A percentile compares a stretch with the other conserved stretches of the same genome.
Evolutionary conservation across 2,888 invertebrate genomes (phyloP).

Genomic region (Clitarchus hookeri): DNA sequence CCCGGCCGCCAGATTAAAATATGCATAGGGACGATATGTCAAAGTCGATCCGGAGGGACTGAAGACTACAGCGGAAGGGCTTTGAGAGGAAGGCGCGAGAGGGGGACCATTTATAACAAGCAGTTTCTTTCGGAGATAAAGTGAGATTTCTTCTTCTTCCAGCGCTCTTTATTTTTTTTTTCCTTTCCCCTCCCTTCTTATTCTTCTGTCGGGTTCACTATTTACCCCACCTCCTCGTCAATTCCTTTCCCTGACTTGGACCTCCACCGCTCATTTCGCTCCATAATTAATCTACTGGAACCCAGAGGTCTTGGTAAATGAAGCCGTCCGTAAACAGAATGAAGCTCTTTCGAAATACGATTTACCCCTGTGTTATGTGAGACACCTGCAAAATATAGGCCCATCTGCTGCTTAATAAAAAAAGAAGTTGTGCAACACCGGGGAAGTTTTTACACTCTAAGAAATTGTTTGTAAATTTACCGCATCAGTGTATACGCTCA

Average conservation of each 20-base stretch:
- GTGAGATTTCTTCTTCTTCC: constrained; percentile 26
- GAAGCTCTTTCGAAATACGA: not conserved
- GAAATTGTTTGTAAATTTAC: no score
- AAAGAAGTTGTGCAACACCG: no score
- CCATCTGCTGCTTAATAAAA: no score
- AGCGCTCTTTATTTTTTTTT: constrained; percentile 14
- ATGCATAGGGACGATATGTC: constrained; percentile 43
- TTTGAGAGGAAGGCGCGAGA: not conserved
- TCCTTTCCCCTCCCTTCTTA: not conserved
- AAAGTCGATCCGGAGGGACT: constrained; percentile 36
- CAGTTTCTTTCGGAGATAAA: constrained; percentile 29
- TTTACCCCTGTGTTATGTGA: not conserved
- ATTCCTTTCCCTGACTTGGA: constrained; percentile 2
- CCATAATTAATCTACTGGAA: constrained; percentile 29
- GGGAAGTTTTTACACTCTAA: no score
- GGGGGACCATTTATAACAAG: constrained; percentile 22
- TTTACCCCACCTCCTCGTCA: not conserved
- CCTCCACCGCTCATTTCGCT: constrained; percentile 21
- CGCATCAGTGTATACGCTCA: no score
- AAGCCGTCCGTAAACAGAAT: constrained; percentile 4
- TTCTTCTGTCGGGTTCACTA: not conserved
- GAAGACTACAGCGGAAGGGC: constrained; percentile 6
- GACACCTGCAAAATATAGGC: not conserved
- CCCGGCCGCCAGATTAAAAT: constrained; percentile 41
- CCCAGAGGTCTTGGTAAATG: not conserved